Evolutionary conservation across 2,888 invertebrate genomes (phyloP), one percentile per base, ranked within the genome.

Genomic region (Hemistola chrysoprasaria): DNA sequence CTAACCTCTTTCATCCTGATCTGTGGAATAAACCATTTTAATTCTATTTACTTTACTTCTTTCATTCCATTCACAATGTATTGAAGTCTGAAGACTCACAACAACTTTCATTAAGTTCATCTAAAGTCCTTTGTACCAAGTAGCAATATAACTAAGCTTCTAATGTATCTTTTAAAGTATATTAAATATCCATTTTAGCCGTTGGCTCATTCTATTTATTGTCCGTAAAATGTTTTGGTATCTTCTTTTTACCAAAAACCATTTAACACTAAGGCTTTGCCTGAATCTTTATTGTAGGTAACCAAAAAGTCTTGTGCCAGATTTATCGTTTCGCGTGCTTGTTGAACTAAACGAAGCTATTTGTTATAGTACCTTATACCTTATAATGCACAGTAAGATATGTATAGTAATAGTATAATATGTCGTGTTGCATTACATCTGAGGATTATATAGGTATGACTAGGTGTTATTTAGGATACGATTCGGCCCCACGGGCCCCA

Each of bases 401-500:
- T 16, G 9, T 11, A 30, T 31, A 6, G 5, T 20, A 16, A 28
- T 28, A 10, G 7, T 20, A 26, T 30, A 6, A 11, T 8, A 10
- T 23, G 36, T 42, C 10, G 42, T 40, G 42, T 50, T 55, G 50
- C 55, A 46, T 50, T 46, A 55, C 36, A 40, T 29, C 50, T 50
- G 48, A 50, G 38, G 43, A 33, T 25, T 34, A 47, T 48, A n/a
- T n/a, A n/a, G n/a, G n/a, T n/a, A 47, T 54, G 52, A 45, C 50
- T 47, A 46, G 40, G 37, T 53, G 53, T 55, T 55, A 50, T 56
- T 59, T 52, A 50, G 52, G 59, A 62, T 63, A 50, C 50, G 54
- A 59, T 53, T 47, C 50, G 62, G 61, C 77, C 78, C 72, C 70
- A 59, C 73, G 77, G 83, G 83, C 84, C 85, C 73, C 82, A 79